These are phyloP conservation scores for Cepaea nemoralis DNA, from an alignment of 1,140 invertebrate species.

Conservation along the genomic window DNA sequence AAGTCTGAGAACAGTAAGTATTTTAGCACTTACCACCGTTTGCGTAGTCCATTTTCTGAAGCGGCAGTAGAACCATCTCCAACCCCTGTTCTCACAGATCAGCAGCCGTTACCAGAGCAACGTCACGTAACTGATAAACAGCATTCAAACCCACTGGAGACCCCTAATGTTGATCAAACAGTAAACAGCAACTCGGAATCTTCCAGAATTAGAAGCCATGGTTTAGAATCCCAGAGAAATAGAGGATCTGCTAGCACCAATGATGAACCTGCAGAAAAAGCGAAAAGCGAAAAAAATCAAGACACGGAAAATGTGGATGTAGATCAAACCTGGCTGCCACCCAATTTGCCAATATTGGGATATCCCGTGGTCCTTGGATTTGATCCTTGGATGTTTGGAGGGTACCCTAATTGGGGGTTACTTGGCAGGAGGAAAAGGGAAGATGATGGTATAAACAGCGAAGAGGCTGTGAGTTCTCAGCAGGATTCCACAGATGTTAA, in stretches of 20 bases:
- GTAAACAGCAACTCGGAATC: background rate
- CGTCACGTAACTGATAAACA: background rate
- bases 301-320: too few species aligned
- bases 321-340: background rate
- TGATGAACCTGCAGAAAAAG: background rate
- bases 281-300: background rate
- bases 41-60: background rate
- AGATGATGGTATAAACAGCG: background rate
- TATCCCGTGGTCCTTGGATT: conserved; percentile 24
- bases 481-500: background rate
- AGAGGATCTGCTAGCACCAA: background rate
- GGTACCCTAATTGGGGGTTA: conserved; percentile 12
- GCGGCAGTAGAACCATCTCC: background rate
- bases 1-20: conserved; percentile 1
- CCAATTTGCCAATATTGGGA: background rate
- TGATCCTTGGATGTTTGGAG: conserved; percentile 27
- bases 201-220: background rate
- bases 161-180: background rate
- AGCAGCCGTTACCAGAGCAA: background rate
- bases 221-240: background rate
- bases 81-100: background rate
- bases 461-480: background rate
- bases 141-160: background rate
- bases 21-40: conserved; percentile 17
- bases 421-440: conserved; percentile 21